phyloP scores from a whole-genome alignment of 1,140 invertebrate species.

The Calosoma granatense region DNA sequence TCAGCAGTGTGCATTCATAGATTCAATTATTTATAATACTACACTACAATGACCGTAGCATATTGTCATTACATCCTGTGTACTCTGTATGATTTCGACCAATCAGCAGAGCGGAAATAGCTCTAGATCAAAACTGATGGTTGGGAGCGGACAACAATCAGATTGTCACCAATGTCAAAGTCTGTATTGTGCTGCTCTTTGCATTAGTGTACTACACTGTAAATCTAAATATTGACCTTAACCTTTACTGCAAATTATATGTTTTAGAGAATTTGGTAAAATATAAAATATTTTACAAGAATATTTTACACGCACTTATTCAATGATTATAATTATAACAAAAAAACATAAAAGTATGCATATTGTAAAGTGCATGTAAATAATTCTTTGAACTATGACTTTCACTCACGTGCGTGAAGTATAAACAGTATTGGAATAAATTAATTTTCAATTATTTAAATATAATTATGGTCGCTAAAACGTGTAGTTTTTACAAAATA shows the following conservation, averaged over 20 bases:
- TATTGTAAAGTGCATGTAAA: too few relatives aligned
- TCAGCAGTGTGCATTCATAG: too few relatives aligned
- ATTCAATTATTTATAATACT: too few relatives aligned
- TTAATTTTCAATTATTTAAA: too few relatives aligned
- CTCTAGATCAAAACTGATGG: background rate
- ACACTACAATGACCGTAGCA: background rate
- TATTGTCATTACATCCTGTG: background rate
- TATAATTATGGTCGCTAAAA: too few relatives aligned
- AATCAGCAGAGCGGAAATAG: background rate
- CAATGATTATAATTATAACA: too few relatives aligned
- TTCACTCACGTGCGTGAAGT: too few relatives aligned
- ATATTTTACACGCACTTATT: too few relatives aligned
- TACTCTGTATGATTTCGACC: background rate
- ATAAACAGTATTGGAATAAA: too few relatives aligned
- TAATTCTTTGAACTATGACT: too few relatives aligned
- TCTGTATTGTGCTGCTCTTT: background rate
- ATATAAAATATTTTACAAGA: background rate
- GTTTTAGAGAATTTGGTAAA: background rate
- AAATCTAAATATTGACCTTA: background rate
- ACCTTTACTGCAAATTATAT: background rate
- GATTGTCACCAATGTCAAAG: background rate
- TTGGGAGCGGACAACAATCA: background rate
- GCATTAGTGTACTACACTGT: background rate
- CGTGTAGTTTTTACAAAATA: too few relatives aligned
- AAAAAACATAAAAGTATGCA: too few relatives aligned